Conservation (phyloP, 2,797 vertebrate species). For the Mormyrus proboscirostris region DNA sequence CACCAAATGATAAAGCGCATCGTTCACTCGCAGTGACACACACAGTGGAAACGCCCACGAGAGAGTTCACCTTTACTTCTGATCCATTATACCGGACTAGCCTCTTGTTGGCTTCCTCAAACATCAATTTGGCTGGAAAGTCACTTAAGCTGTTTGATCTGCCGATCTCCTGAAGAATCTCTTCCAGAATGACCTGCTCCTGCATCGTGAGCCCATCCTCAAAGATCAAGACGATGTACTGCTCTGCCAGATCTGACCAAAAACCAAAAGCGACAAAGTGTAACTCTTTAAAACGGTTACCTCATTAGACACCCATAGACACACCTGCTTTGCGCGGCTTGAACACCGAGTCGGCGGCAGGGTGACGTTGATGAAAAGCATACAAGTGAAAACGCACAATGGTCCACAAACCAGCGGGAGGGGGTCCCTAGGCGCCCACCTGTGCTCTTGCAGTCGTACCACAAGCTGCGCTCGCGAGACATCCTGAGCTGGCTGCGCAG, state of each 20-base stretch:
- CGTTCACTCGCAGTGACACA: neutral
- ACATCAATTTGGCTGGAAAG: conserved; percentile 80
- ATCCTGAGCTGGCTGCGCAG: conserved; percentile 76
- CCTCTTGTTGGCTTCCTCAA: conserved; percentile 86
- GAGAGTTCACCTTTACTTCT: conserved; percentile 21
- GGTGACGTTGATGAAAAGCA: neutral
- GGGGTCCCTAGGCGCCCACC: conserved; percentile 57
- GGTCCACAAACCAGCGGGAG: neutral
- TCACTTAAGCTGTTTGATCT: conserved; percentile 68
- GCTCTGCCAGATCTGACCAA: conserved; percentile 75
- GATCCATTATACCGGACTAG: conserved; percentile 89
- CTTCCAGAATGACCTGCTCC: conserved; percentile 81
- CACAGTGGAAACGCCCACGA: neutral
- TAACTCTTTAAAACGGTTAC: neutral
- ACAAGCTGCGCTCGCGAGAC: conserved; percentile 63
- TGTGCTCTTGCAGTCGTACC: conserved; percentile 76
- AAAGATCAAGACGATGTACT: conserved; percentile 93
- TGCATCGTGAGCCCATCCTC: conserved; percentile 76
- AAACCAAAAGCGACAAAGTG: neutral
- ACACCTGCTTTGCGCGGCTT: neutral
- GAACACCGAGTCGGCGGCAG: neutral
- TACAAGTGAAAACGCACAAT: neutral
- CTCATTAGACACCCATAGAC: neutral
- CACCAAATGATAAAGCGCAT: neutral
- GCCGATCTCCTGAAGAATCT: conserved; percentile 79